Percentiles rank a stretch among this genome's conserved stretches.
Conservation (phyloP, 1,140 invertebrate genomes). For the Hesperophylax magnus region DNA sequence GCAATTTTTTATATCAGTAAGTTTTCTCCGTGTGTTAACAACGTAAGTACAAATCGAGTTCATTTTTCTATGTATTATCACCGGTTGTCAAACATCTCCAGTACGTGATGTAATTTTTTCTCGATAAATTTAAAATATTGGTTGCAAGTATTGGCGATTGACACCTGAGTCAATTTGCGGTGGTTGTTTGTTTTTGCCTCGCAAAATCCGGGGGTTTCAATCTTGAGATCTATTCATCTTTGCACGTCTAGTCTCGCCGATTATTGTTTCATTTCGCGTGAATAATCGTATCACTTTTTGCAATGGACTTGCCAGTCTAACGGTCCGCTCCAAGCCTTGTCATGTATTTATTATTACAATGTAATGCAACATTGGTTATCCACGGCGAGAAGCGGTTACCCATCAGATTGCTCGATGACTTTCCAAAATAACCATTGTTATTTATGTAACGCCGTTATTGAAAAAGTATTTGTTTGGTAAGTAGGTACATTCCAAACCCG, state of each 20-base stretch:
- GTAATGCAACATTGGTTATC: slow-evolving; percentile 31
- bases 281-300: slow-evolving; percentile 52
- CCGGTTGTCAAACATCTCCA: no score
- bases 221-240: background rate
- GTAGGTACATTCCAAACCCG: background rate
- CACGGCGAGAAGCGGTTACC: slow-evolving; percentile 28
- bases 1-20: no score
- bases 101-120: no score
- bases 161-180: no score
- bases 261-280: slow-evolving; percentile 49
- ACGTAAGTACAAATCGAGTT: no score
- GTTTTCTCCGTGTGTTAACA: no score
- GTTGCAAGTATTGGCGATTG: no score
- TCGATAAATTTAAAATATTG: no score
- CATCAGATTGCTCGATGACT: slow-evolving; percentile 37
- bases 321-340: slow-evolving; percentile 30
- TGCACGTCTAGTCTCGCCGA: slow-evolving; percentile 27
- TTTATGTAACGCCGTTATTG: slow-evolving; percentile 31
- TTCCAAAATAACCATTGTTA: slow-evolving; percentile 38
- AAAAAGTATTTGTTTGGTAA: slow-evolving; percentile 2
- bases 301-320: slow-evolving; percentile 44
- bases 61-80: no score
- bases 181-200: background rate
- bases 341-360: slow-evolving; percentile 31
- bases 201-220: background rate